phyloP scores from a whole-genome alignment of 1,140 invertebrate genomes.

The Listronotus bonariensis region DNA sequence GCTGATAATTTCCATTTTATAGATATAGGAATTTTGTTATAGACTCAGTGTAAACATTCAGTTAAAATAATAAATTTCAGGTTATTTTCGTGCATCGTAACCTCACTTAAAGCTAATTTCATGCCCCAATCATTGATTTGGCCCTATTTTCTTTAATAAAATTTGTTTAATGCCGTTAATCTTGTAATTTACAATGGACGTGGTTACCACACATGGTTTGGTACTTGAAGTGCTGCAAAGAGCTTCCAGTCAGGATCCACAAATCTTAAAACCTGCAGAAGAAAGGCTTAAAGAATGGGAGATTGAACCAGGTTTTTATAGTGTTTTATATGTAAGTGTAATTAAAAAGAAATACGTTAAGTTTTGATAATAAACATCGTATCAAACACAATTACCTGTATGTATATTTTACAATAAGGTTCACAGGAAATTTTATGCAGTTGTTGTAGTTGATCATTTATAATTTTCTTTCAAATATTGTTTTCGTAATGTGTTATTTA shows the following conservation, averaged over 20 bases:
- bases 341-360: not conserved
- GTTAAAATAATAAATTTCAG: not conserved
- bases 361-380: too few species aligned
- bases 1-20: too few species aligned
- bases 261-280: conserved; percentile 85
- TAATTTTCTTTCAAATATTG: not conserved
- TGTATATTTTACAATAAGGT: too few species aligned
- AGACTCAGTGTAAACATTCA: not conserved
- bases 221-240: conserved; percentile 73
- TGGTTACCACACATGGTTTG: conserved; percentile 20
- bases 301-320: conserved; percentile 85
- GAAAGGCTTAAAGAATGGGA: conserved; percentile 86
- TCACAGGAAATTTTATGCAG: too few species aligned
- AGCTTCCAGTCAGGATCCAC: conserved; percentile 83
- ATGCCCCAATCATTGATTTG: too few species aligned
- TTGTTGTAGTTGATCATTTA: too few species aligned
- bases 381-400: too few species aligned
- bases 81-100: not conserved
- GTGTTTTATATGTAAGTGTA: conserved; percentile 73
- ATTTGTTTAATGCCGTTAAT: conserved; percentile 3
- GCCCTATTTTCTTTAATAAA: not conserved
- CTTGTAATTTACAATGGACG: conserved; percentile 20
- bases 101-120: conserved; percentile 2
- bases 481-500: too few species aligned
- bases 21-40: not conserved